Conservation (phyloP, 2,797 vertebrate species). For the Lates japonicus region DNA sequence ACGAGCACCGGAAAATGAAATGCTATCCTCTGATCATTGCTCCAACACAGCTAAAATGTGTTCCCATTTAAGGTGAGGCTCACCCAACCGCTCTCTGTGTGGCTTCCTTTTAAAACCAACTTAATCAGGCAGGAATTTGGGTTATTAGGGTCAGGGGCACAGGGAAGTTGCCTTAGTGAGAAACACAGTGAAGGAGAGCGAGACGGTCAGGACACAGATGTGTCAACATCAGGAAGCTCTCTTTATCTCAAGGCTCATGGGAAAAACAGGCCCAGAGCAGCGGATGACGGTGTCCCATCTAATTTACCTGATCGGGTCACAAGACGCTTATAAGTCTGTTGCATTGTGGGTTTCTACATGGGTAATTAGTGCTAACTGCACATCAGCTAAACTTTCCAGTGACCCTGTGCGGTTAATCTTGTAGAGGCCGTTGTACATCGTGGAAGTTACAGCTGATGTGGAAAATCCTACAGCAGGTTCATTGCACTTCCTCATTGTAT, state of each 20-base stretch:
- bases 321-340: slow-evolving; percentile 33
- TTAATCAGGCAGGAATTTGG: slow-evolving; percentile 86
- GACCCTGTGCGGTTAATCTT: slow-evolving; percentile 70
- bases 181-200: slow-evolving; percentile 55
- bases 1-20: slow-evolving; percentile 80
- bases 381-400: slow-evolving; percentile 67
- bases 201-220: slow-evolving; percentile 69
- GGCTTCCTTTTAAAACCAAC: slow-evolving; percentile 82
- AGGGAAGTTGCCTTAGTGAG: slow-evolving; percentile 52
- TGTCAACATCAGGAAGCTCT: slow-evolving; percentile 61
- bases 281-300: slow-evolving; percentile 41
- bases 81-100: slow-evolving; percentile 79
- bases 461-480: slow-evolving; percentile 59
- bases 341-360: slow-evolving; percentile 38
- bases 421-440: slow-evolving; percentile 32
- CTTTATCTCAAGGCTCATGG: slow-evolving; percentile 38
- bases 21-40: slow-evolving; percentile 75
- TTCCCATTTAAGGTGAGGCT: slow-evolving; percentile 89
- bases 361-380: slow-evolving; percentile 64
- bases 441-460: slow-evolving; percentile 59
- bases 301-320: slow-evolving; percentile 64
- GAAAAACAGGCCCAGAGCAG: slow-evolving; percentile 14
- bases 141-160: slow-evolving; percentile 82
- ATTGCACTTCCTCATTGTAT: slow-evolving; percentile 10
- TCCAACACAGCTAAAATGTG: slow-evolving; percentile 79